A percentile compares a stretch with the other conserved stretches of the same genome.
Evolutionary conservation across 1,140 invertebrate genomes (phyloP).

Genomic region (Druon quercuslanigerum): DNA sequence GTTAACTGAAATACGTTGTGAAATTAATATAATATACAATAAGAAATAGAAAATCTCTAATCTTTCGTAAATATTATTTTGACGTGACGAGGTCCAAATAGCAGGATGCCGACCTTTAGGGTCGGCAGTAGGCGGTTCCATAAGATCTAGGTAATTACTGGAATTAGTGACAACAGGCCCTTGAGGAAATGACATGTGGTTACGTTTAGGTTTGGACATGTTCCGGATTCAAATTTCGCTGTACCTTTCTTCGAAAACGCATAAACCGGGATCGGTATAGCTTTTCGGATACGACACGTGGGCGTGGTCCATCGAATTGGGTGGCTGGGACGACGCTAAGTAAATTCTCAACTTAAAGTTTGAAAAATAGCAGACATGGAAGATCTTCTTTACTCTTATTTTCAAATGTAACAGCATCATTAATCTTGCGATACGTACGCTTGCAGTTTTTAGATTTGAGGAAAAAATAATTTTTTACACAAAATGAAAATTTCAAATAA

Average conservation of each 20-base stretch:
- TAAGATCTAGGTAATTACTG: conserved; percentile 58
- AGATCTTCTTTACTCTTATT: neutral
- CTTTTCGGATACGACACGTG: conserved; percentile 15
- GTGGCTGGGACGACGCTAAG: neutral
- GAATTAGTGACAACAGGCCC: conserved; percentile 59
- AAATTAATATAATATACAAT: neutral
- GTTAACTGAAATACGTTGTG: neutral
- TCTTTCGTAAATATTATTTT: conserved; percentile 37
- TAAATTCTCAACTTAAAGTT: neutral
- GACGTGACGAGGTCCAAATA: conserved; percentile 32
- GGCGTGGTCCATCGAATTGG: conserved; percentile 32
- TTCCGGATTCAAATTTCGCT: conserved; percentile 45
- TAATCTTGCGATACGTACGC: too few species aligned
- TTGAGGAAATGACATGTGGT: conserved; percentile 50
- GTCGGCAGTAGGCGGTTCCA: conserved; percentile 40
- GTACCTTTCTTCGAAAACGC: conserved; percentile 54
- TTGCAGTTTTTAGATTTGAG: too few species aligned
- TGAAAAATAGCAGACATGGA: neutral
- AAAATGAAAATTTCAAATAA: too few species aligned
- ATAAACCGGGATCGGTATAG: conserved; percentile 47
- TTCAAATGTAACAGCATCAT: neutral
- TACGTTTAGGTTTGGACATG: conserved; percentile 36
- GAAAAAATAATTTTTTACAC: too few species aligned
- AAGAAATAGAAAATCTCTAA: conserved; percentile 21
- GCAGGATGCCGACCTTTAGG: neutral